These are phyloP conservation scores for Atherinomorus stipes DNA, from an alignment of 2,113 vertebrate genomes.

Conservation along the genomic window DNA sequence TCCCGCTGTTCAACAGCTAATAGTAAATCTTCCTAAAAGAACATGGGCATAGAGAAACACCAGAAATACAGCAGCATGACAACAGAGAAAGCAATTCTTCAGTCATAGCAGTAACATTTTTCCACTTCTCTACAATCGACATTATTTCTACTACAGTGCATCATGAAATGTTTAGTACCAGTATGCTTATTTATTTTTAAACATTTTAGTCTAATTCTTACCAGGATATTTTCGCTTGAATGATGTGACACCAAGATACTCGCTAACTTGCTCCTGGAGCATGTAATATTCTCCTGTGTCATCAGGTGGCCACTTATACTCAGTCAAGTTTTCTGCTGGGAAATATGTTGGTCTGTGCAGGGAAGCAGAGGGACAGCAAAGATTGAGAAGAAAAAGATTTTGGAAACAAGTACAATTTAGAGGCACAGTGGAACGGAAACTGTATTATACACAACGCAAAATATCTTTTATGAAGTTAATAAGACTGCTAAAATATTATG, in stretches of 20 bases:
- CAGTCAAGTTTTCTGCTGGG: conserved; percentile 96
- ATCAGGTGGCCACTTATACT: conserved; percentile 98
- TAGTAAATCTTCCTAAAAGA: not conserved
- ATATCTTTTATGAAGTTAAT: not conserved
- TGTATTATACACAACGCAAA: not conserved
- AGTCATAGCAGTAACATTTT: too few species aligned
- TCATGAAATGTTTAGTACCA: not conserved
- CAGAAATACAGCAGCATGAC: not conserved
- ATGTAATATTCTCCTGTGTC: conserved; percentile 98
- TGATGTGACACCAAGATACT: conserved; percentile 97
- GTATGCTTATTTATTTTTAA: not conserved
- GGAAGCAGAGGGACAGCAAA: not conserved
- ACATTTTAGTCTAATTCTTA: conserved; percentile 68
- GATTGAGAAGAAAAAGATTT: not conserved
- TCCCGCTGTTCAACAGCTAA: not conserved
- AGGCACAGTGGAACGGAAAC: not conserved
- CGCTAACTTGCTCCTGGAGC: conserved; percentile 99
- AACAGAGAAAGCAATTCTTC: too few species aligned
- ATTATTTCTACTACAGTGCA: not conserved
- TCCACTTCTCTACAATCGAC: not conserved
- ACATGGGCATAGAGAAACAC: not conserved
- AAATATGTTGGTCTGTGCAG: conserved; percentile 91
- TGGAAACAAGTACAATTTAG: not conserved
- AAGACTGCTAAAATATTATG: not conserved
- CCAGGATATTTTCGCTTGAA: conserved; percentile 99